Conservation (phyloP, 2,888 invertebrate species). For the Drosophila ochracea region DNA sequence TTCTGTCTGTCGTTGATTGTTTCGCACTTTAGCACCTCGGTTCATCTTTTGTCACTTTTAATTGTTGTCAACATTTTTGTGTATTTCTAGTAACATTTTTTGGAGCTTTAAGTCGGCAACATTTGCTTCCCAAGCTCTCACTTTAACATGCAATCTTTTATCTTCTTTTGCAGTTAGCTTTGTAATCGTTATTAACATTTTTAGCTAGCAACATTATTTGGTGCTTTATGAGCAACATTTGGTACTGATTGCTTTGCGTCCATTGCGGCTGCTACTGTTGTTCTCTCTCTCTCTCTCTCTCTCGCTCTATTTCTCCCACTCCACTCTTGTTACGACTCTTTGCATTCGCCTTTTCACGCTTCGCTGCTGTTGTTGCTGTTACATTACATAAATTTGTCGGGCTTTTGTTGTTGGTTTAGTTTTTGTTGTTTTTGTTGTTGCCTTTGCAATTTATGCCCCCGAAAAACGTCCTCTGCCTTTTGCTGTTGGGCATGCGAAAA, state of each 20-base stretch:
- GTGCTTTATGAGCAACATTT: slow-evolving; percentile 14
- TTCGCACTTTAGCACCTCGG: neutral
- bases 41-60: slow-evolving; percentile 37
- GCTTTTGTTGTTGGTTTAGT: slow-evolving; percentile 51
- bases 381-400: slow-evolving; percentile 78
- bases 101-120: slow-evolving; percentile 29
- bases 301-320: neutral
- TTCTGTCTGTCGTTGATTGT: neutral
- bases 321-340: slow-evolving; percentile 40
- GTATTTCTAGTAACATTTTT: neutral
- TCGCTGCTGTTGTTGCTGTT: slow-evolving; percentile 31
- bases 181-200: slow-evolving; percentile 25
- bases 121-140: slow-evolving; percentile 6
- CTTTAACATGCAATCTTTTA: slow-evolving; percentile 1
- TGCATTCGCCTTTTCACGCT: slow-evolving; percentile 20
- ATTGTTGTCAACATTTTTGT: slow-evolving; percentile 35
- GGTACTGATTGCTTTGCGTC: slow-evolving; percentile 3
- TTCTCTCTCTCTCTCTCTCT: neutral
- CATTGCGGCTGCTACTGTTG: neutral
- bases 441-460: slow-evolving; percentile 75
- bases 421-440: slow-evolving; percentile 19
- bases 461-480: slow-evolving; percentile 65
- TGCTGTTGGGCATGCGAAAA: slow-evolving; percentile 66
- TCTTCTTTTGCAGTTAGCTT: neutral
- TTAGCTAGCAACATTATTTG: slow-evolving; percentile 57